phyloP scores from a whole-genome alignment of 2,888 invertebrate genomes.

The Pasiphila rectangulata region DNA sequence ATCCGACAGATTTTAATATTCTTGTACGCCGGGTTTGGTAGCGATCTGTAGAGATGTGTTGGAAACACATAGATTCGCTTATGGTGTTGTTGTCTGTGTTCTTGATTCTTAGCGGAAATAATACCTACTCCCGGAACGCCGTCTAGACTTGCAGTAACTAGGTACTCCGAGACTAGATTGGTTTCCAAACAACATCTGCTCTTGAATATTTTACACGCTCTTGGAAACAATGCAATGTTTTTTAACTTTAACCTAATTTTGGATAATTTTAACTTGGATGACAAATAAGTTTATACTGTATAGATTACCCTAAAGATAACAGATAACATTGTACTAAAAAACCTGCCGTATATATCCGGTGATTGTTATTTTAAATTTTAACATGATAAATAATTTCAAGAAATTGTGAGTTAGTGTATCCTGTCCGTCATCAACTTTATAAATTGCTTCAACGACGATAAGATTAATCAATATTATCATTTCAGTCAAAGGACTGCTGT shows the following conservation, averaged over 20 bases:
- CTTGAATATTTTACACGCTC: constrained; percentile 36
- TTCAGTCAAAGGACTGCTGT: too few relatives aligned
- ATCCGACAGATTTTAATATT: constrained; percentile 15
- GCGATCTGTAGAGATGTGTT: too few relatives aligned
- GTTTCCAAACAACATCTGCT: constrained; percentile 45
- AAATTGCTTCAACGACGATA: constrained; percentile 3
- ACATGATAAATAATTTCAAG: constrained; percentile 13
- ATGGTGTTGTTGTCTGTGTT: constrained; percentile 27
- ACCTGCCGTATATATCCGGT: constrained; percentile 9
- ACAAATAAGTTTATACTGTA: neutral
- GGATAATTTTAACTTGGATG: neutral
- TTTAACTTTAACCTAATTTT: constrained; percentile 6
- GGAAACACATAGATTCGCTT: constrained; percentile 19
- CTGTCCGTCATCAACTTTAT: constrained; percentile 14
- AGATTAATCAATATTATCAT: too few relatives aligned
- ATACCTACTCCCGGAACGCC: constrained; percentile 36
- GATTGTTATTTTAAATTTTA: constrained; percentile 15
- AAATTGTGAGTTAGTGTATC: constrained; percentile 7
- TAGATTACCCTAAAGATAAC: too few relatives aligned
- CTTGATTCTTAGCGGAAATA: constrained; percentile 37
- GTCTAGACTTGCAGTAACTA: constrained; percentile 59
- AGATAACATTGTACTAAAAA: too few relatives aligned
- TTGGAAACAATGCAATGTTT: constrained; percentile 39
- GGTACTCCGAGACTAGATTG: constrained; percentile 37
- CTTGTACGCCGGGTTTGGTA: neutral